Conservation (phyloP, 2,888 invertebrate species). For the Tortricodes alternella region DNA sequence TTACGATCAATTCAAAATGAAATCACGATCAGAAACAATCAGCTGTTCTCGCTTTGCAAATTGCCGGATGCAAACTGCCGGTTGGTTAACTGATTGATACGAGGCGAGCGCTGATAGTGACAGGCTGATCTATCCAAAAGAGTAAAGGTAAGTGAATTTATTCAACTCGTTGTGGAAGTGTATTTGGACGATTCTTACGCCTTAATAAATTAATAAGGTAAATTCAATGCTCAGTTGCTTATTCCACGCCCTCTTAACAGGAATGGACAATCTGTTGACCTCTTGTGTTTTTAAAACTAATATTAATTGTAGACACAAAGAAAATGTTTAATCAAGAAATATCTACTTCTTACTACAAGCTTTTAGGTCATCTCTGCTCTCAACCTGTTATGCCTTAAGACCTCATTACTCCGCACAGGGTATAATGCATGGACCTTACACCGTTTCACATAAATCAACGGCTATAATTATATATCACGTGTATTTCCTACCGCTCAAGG, state of each 20-base stretch:
- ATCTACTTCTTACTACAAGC: background rate
- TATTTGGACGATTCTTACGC: constrained; percentile 10
- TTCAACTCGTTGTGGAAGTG: constrained; percentile 16
- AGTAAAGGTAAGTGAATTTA: constrained; percentile 21
- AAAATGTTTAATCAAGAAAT: background rate
- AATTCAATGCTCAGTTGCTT: background rate
- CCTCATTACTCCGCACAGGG: constrained; percentile 4
- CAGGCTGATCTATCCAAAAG: constrained; percentile 26
- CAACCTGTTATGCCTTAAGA: background rate
- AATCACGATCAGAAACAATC: constrained; percentile 28
- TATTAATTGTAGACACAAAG: too few species aligned
- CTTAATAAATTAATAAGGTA: too few species aligned
- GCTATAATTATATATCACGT: constrained; percentile 22
- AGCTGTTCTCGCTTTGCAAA: constrained; percentile 28
- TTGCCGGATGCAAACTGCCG: constrained; percentile 36
- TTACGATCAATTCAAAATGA: constrained; percentile 12
- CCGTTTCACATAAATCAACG: constrained; percentile 25
- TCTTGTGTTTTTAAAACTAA: too few species aligned
- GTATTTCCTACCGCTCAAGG: constrained; percentile 28
- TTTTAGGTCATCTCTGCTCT: background rate
- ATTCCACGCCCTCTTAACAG: too few species aligned
- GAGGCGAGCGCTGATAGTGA: constrained; percentile 29
- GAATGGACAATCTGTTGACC: too few species aligned
- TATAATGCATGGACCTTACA: constrained; percentile 12
- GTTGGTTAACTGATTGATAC: constrained; percentile 36